Evolutionary conservation across 2,888 invertebrate genomes (phyloP), one percentile per base, ranked within the genome.

Genomic region (Teleiodes luculella): DNA sequence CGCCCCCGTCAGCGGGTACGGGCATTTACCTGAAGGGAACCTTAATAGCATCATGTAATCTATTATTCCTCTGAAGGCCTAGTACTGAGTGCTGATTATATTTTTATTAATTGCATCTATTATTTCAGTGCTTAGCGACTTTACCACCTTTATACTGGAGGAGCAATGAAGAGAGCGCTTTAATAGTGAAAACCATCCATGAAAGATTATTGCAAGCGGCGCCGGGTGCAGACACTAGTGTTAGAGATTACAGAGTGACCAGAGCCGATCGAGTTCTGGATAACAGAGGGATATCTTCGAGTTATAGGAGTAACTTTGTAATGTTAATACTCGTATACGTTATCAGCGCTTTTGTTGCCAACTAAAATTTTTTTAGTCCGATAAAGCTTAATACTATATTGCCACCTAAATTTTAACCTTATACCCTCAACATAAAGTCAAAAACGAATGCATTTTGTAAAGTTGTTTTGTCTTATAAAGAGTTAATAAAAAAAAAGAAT

Each of bases 61-160:
- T n/a, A n/a, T n/a, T n/a, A n/a, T n/a, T n/a, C n/a, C n/a, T n/a
- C n/a, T n/a, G n/a, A n/a, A n/a, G n/a, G n/a, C n/a, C n/a, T n/a
- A n/a, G n/a, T n/a, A n/a, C n/a, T n/a, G n/a, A n/a, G n/a, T n/a
- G n/a, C n/a, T n/a, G n/a, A n/a, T n/a, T n/a, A n/a, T n/a, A n/a
- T n/a, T n/a, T n/a, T n/a, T n/a, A 47, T 51, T 52, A 46, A 33
- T 76, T 75, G 11, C 6, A 20, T 3, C 2, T 24, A 20, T 41
- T n/a, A 20, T 43, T 43, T 13, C 73, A 81, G 81, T 81, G 80
- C 51, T 62, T 81, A 10, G 74, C 80, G 3, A 80, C 77, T 1
- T 59, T 80, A 10, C 57, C 55, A 4, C 62, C 74, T 1, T 50
- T 75, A 16, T 81, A 80, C 61, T 80, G 78, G 80, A 64, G 64